Evolutionary conservation across 2,888 invertebrate genomes (phyloP), one percentile per base, ranked within the genome.

Genomic region (Ichneumon xanthorius): DNA sequence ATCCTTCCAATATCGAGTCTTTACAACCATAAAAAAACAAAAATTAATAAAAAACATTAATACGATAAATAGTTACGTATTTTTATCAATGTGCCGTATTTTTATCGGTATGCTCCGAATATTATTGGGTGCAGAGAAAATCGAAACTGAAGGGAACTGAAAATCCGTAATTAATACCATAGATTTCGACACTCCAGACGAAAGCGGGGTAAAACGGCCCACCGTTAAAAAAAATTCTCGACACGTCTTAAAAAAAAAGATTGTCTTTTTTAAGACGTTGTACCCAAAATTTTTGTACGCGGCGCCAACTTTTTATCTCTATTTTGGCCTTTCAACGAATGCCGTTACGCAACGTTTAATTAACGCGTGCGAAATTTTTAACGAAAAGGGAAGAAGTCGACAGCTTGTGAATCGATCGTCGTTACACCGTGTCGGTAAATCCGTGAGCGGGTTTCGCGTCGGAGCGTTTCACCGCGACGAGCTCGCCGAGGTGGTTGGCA

Each of bases 401-500:
- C 48, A 63, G 40, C 63, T 45, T 45, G 48, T 16, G 26, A 45
- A 75, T 75, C 61, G 61, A 61, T 75, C 63, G 63, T 33, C 16
- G 45, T 19, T 48, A 48, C 61, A 63, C 19, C 75, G 61, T 61
- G 75, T 63, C 61, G 61, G 61, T 55, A 61, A 75, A 63, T 63
- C 45, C 48, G 75, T 50, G 63, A 5, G 58, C 63, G 5, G 26
- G 9, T n/a, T 61, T 26, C 63, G 33, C 33, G 63, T 63, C 4
- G 63, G 26, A 22, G 19, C 7, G 22, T 45, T 75, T 33, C 53
- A 16, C 48, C 63, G 61, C 22, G 40, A 55, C 45, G 72, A 40
- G 65, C 58, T 76, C 48, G 48, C n/a, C 63, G 71, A 48, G 63
- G 22, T 50, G 68, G 58, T 68, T 68, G 68, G 55, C 58, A 61